Evolutionary conservation across 2,888 invertebrate genomes (phyloP).

Genomic region (Brassicogethes aeneus): DNA sequence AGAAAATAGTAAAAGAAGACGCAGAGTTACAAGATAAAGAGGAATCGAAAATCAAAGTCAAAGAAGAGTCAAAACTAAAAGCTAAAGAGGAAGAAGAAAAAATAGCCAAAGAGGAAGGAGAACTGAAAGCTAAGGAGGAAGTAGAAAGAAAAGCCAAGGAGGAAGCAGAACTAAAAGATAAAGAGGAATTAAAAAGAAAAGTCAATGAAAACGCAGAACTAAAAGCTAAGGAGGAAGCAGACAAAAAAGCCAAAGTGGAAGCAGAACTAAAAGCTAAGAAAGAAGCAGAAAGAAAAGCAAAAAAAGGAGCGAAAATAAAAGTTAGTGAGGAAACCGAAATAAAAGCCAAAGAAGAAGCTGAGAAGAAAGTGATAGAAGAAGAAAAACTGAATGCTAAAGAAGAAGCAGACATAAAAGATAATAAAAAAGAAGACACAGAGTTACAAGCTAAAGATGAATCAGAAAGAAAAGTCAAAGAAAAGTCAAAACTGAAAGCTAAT

Average conservation of each 20-base stretch:
- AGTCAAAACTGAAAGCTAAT: conserved; percentile 10
- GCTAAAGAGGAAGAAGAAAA: conserved; percentile 15
- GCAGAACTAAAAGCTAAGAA: conserved; percentile 5
- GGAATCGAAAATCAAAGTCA: neutral
- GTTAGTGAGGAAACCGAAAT: conserved; percentile 3
- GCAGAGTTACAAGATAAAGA: conserved; percentile 6
- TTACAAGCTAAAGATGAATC: conserved; percentile 8
- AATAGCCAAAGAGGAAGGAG: conserved; percentile 13
- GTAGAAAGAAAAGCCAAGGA: conserved; percentile 17
- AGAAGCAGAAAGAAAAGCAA: conserved; percentile 7
- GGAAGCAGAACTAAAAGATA: conserved; percentile 13
- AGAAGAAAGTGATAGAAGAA: conserved; percentile 4
- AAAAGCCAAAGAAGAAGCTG: conserved; percentile 1
- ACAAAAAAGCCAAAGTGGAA: conserved; percentile 8
- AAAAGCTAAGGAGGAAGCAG: neutral
- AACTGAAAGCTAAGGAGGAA: conserved; percentile 14
- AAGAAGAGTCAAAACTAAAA: conserved; percentile 7
- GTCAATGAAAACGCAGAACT: conserved; percentile 8
- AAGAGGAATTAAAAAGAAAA: conserved; percentile 13
- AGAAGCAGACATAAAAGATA: conserved; percentile 9
- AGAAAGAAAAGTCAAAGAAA: conserved; percentile 9
- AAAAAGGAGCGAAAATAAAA: conserved; percentile 11
- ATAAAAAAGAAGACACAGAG: conserved; percentile 8
- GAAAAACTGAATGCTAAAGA: conserved; percentile 14
- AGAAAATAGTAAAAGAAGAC: conserved; percentile 6